phyloP scores from a whole-genome alignment of 1,140 invertebrate species.

The Bombus soroeensis region DNA sequence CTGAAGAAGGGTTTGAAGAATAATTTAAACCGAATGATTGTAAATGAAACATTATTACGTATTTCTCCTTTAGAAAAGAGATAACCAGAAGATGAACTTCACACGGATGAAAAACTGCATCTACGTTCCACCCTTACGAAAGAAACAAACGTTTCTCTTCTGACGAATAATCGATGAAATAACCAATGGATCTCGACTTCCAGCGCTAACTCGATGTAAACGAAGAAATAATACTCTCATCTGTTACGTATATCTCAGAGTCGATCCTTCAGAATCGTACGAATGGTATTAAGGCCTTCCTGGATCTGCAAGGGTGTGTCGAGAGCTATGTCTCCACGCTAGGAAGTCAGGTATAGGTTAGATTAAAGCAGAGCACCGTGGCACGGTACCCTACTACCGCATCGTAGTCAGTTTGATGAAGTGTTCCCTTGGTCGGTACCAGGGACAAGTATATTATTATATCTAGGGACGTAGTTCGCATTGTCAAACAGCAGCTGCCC shows the following conservation, averaged over 20 bases:
- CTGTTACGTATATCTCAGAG: neutral
- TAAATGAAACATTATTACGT: no score
- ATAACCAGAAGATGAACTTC: no score
- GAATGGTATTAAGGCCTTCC: neutral
- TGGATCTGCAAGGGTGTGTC: neutral
- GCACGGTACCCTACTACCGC: slow-evolving; percentile 54
- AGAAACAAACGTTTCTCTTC: neutral
- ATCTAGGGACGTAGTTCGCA: slow-evolving; percentile 74
- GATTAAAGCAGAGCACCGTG: slow-evolving; percentile 54
- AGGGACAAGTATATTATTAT: slow-evolving; percentile 80
- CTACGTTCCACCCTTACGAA: neutral
- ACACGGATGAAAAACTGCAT: no score
- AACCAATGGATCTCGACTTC: neutral
- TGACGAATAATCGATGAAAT: neutral
- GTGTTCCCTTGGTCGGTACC: slow-evolving; percentile 67
- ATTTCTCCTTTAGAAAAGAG: no score
- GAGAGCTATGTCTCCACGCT: neutral
- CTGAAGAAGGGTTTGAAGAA: no score
- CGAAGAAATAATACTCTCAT: neutral
- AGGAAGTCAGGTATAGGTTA: slow-evolving; percentile 44
- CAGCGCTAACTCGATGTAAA: neutral
- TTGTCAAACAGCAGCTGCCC: slow-evolving; percentile 80
- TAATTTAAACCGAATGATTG: no score
- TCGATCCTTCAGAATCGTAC: no score
- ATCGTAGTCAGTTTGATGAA: slow-evolving; percentile 79